Evolutionary conservation across 2,113 vertebrate species (phyloP).

Genomic region (Cyprinus carpio): DNA sequence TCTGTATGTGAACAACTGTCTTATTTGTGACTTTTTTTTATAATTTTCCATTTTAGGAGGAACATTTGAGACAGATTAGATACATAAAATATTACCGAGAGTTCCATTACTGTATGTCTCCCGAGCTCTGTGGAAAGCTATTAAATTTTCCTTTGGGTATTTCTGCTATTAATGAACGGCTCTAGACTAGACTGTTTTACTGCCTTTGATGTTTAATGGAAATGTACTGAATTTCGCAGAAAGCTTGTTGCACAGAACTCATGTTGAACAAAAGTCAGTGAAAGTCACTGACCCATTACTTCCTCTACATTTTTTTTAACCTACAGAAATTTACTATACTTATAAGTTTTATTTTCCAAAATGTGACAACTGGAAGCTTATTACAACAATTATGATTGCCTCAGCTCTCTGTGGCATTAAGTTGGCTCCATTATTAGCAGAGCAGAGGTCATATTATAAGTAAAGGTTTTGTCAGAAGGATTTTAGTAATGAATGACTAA

Average conservation of each 20-base stretch:
- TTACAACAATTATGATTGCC: neutral
- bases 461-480: constrained; percentile 5
- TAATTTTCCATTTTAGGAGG: neutral
- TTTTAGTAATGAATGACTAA: constrained; percentile 28
- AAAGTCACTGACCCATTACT: neutral
- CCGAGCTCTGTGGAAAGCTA: neutral
- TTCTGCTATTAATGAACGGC: neutral
- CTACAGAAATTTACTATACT: neutral
- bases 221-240: neutral
- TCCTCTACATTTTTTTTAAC: neutral
- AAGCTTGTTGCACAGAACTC: constrained; percentile 19
- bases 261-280: neutral
- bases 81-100: neutral
- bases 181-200: neutral
- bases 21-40: neutral
- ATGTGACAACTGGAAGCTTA: neutral
- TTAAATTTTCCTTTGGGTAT: neutral
- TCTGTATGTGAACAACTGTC: neutral
- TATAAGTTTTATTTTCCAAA: neutral
- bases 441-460: constrained; percentile 24
- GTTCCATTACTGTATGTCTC: neutral
- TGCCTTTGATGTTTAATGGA: constrained; percentile 8
- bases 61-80: neutral
- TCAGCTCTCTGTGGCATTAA: neutral
- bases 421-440: neutral